Conservation (phyloP, 2,888 invertebrate species). For the Erannis defoliaria region DNA sequence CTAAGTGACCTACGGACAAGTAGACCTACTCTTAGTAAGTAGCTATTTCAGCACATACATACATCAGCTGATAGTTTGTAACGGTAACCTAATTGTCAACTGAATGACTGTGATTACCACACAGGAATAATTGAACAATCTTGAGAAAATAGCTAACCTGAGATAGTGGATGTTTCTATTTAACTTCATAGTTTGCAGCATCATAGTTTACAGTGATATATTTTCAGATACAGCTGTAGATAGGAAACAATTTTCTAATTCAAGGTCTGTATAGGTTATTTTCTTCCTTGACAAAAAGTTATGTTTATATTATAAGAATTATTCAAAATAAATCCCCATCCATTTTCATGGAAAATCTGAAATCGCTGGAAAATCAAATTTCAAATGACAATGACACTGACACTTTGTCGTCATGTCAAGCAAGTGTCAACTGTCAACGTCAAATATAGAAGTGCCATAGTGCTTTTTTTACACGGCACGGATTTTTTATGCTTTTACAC, state of each 20-base stretch:
- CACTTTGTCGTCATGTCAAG: no score
- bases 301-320: background rate
- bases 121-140: background rate
- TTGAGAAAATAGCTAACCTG: slow-evolving; percentile 25
- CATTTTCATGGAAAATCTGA: background rate
- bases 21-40: no score
- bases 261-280: background rate
- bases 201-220: slow-evolving; percentile 1
- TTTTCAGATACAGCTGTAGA: background rate
- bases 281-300: background rate
- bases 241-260: background rate
- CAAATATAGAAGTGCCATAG: no score
- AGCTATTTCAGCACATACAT: no score
- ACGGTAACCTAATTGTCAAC: no score
- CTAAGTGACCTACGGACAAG: no score
- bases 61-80: no score
- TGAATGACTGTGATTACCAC: no score
- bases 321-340: background rate
- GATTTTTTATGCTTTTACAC: no score
- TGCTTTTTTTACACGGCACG: no score
- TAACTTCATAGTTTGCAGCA: slow-evolving; percentile 22
- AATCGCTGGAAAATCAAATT: background rate
- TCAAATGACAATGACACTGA: no score
- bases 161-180: slow-evolving; percentile 29
- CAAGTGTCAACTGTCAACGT: no score